phyloP scores from a whole-genome alignment of 2,888 invertebrate species.

The Xanthia togata region DNA sequence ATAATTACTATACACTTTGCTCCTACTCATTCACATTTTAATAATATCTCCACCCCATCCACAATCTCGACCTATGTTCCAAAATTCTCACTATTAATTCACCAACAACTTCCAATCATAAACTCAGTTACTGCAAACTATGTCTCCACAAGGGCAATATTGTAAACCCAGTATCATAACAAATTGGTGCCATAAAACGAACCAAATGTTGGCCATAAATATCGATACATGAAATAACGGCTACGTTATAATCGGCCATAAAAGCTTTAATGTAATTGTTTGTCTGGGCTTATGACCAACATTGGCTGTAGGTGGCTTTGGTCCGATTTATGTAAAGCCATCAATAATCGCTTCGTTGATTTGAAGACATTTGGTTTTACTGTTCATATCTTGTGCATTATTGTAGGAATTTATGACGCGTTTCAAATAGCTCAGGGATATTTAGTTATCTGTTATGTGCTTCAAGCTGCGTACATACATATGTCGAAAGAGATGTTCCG shows the following conservation, averaged over 20 bases:
- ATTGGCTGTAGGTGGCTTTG: constrained; percentile 51
- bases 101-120: constrained; percentile 16
- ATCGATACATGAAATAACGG: constrained; percentile 61
- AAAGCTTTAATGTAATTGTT: constrained; percentile 67
- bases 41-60: not conserved
- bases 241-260: constrained; percentile 63
- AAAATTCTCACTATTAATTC: constrained; percentile 13
- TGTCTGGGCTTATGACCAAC: constrained; percentile 52
- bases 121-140: constrained; percentile 37
- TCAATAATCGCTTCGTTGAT: constrained; percentile 50
- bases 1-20: not conserved
- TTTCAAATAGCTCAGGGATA: constrained; percentile 3
- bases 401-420: constrained; percentile 39
- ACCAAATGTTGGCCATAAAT: constrained; percentile 63
- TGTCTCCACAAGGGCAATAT: constrained; percentile 40
- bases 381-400: constrained; percentile 29
- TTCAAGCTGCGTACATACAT: not conserved
- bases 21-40: not conserved
- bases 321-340: constrained; percentile 45
- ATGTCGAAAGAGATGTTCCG: not conserved
- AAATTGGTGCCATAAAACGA: constrained; percentile 65
- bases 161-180: constrained; percentile 67
- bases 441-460: constrained; percentile 16
- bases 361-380: constrained; percentile 42
- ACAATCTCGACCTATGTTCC: not conserved